Percentiles rank a stretch among this genome's conserved stretches.
Conservation (phyloP, 2,113 vertebrate genomes). For the Mesitornis unicolor region DNA sequence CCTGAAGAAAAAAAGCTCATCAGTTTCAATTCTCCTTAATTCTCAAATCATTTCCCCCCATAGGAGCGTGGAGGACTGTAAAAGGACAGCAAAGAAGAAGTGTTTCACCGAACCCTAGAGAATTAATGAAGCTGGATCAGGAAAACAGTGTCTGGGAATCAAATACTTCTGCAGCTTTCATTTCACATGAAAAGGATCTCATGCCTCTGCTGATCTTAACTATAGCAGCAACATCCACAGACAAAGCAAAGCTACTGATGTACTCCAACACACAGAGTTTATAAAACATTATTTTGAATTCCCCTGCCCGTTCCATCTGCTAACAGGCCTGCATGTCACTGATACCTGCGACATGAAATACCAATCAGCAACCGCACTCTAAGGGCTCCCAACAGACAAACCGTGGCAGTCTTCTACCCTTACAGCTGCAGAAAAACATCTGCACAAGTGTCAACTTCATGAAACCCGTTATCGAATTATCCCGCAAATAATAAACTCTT, state of each 20-base stretch:
- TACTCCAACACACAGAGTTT: background rate
- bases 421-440: background rate
- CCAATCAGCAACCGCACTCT: background rate
- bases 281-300: background rate
- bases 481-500: background rate
- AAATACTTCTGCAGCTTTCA: background rate
- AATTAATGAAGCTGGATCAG: background rate
- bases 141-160: background rate
- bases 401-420: fast-evolving
- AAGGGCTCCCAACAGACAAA: background rate
- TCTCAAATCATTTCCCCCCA: background rate
- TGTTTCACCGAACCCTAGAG: background rate
- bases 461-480: background rate
- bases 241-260: background rate
- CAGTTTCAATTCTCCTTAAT: background rate
- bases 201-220: background rate
- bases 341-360: background rate
- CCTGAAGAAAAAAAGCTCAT: background rate
- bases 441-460: background rate
- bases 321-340: background rate
- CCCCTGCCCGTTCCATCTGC: background rate
- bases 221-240: background rate
- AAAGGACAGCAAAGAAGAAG: background rate
- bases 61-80: background rate
- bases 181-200: background rate